These are phyloP conservation scores for Pedionomus torquatus DNA, from an alignment of 2,113 vertebrate genomes.

Conservation along the genomic window DNA sequence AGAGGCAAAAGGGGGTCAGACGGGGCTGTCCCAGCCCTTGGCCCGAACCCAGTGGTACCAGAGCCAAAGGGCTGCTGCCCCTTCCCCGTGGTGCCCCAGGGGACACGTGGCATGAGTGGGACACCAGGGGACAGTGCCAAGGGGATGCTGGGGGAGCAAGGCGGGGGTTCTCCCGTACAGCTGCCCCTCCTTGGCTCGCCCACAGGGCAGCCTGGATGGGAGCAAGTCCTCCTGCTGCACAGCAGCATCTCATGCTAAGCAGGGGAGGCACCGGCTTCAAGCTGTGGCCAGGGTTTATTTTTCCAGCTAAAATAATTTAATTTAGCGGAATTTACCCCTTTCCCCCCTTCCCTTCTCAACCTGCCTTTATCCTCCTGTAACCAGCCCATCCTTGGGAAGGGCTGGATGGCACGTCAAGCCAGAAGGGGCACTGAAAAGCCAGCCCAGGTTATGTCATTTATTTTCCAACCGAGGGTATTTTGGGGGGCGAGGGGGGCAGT, in stretches of 20 bases:
- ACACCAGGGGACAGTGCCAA: rapidly evolving
- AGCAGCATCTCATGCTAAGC: not conserved
- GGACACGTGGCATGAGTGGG: rapidly evolving
- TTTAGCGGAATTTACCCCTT: not conserved
- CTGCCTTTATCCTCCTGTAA: not conserved
- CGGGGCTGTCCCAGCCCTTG: not conserved
- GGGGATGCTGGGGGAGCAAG: rapidly evolving
- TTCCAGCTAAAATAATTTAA: constrained; percentile 7
- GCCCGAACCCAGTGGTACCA: rapidly evolving
- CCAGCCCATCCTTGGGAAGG: not conserved
- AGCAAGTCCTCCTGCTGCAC: not conserved
- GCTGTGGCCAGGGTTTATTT: not conserved
- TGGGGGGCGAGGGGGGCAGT: no score
- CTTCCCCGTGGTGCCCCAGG: rapidly evolving
- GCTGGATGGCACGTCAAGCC: not conserved
- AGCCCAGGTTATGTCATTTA: constrained; percentile 30
- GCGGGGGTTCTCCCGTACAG: not conserved
- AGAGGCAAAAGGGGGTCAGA: not conserved
- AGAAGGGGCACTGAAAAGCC: constrained; percentile 9
- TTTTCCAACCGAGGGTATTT: not conserved
- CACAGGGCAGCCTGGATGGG: not conserved
- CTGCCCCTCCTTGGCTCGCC: not conserved
- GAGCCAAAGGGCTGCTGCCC: not conserved
- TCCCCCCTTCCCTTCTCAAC: not conserved
- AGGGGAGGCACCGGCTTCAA: not conserved